Evolutionary conservation across 1,140 invertebrate species (phyloP), one percentile per base, ranked within the genome.

Genomic region (Drosophila subobscura): DNA sequence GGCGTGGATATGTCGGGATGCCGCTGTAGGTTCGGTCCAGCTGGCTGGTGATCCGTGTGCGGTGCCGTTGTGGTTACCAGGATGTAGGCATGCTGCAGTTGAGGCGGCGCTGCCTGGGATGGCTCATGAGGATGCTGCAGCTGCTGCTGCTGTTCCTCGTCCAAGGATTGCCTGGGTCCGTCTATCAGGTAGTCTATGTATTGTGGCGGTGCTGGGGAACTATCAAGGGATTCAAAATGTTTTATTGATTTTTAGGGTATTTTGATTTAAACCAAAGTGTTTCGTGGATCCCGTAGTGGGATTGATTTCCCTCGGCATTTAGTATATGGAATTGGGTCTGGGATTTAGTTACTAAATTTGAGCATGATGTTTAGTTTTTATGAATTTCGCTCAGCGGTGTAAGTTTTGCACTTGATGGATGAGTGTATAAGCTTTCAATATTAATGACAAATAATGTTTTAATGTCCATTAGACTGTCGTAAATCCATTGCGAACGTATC

Each of bases 101-200:
- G 65, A 12, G 41, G 79, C 4, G 58, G 27, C 29, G 16, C 27
- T 12, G 10, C 33, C 33, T 37, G 23, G 44, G 68, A 12, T 57
- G 75, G 10, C 3, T 61, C 59, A 8, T 52, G 47, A 50, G 56
- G 68, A 5, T 41, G 33, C 0, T 45, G 49, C 16, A 60, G 57
- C 1, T 56, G 60, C 27, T 72, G 57, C 4, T 70, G 60, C 7
- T 65, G 74, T 7, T 91, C 89, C 14, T 91, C 89, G 0, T 91
- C 89, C 37, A 91, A 49, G 2, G 89, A 89, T 50, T 91, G 89
- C 4, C 80, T 68, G 0, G 89, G 89, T 2, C 84, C 89, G 37
- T 91, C 89, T 27, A 91, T 84, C 27, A 90, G 63, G 23, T 91
- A 91, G 23, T 91, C 89, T 10, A 91, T 85, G 16, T 72, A 88